phyloP scores from a whole-genome alignment of 2,113 vertebrate species.

The Malurus alboscapulatus region DNA sequence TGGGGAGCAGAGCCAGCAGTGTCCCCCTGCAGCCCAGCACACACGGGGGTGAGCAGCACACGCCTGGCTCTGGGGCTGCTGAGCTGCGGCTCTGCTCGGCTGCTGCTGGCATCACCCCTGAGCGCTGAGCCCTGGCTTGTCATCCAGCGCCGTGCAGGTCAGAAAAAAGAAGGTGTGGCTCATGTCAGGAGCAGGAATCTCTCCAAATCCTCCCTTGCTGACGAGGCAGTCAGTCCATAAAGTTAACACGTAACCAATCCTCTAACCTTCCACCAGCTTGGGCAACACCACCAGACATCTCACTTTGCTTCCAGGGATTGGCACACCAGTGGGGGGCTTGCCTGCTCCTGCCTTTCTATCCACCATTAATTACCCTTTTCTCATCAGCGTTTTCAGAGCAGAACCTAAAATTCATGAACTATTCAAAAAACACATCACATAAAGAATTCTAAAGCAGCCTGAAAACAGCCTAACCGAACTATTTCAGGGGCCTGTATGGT shows the following conservation, averaged over 20 bases:
- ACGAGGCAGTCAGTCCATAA: neutral
- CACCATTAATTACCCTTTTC: neutral
- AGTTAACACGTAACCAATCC: neutral
- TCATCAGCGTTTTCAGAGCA: neutral
- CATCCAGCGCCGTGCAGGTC: accelerated
- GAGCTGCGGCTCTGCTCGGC: neutral
- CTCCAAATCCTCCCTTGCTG: neutral
- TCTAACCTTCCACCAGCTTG: neutral
- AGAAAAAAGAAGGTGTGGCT: neutral
- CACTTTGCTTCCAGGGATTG: neutral
- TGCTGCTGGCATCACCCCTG: neutral
- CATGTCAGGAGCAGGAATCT: neutral
- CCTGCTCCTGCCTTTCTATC: neutral
- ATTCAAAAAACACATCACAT: neutral
- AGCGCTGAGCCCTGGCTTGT: neutral
- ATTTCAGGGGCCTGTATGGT: neutral
- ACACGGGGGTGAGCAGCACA: accelerated
- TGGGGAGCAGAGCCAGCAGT: neutral
- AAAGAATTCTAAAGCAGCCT: neutral
- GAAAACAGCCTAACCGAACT: neutral
- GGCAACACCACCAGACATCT: neutral
- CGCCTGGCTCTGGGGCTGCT: accelerated
- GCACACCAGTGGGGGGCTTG: accelerated
- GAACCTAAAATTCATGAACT: neutral
- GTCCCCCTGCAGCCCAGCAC: neutral